These are phyloP conservation scores for Phoronis australis DNA, from an alignment of 2,888 invertebrate species.

Conservation along the genomic window DNA sequence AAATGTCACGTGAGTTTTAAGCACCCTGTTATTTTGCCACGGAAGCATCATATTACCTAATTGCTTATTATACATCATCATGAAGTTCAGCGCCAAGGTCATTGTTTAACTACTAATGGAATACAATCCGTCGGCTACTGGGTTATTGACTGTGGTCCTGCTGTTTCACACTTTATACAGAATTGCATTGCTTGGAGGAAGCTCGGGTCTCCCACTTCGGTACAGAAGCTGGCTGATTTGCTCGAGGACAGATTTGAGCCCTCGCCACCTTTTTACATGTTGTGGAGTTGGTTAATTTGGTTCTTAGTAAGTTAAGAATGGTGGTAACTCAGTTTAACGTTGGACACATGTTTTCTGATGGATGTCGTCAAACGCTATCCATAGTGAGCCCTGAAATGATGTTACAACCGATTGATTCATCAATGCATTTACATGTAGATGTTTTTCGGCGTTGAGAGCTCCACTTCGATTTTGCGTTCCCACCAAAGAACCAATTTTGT, in stretches of 20 bases:
- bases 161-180: constrained; percentile 10
- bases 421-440: constrained; percentile 17
- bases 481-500: constrained; percentile 27
- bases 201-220: constrained; percentile 1
- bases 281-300: constrained; percentile 27
- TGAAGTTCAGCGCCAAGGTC: constrained; percentile 15
- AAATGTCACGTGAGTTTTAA: no score
- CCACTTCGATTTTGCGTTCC: constrained; percentile 14
- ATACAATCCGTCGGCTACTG: constrained; percentile 16
- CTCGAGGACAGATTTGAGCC: constrained; percentile 19
- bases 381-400: constrained; percentile 22
- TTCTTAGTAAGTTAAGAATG: constrained; percentile 21
- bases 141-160: constrained; percentile 15
- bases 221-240: constrained; percentile 20
- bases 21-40: constrained; percentile 20
- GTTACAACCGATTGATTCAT: constrained; percentile 25
- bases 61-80: constrained; percentile 15
- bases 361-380: constrained; percentile 20
- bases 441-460: constrained; percentile 22
- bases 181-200: constrained; percentile 15
- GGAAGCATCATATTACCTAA: constrained; percentile 12
- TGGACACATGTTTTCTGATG: constrained; percentile 24
- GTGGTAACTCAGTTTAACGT: constrained; percentile 23
- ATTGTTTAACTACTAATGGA: constrained; percentile 16
- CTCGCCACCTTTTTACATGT: constrained; percentile 21